Conservation (phyloP, 2,113 vertebrate species). For the Larimichthys polyactis region DNA sequence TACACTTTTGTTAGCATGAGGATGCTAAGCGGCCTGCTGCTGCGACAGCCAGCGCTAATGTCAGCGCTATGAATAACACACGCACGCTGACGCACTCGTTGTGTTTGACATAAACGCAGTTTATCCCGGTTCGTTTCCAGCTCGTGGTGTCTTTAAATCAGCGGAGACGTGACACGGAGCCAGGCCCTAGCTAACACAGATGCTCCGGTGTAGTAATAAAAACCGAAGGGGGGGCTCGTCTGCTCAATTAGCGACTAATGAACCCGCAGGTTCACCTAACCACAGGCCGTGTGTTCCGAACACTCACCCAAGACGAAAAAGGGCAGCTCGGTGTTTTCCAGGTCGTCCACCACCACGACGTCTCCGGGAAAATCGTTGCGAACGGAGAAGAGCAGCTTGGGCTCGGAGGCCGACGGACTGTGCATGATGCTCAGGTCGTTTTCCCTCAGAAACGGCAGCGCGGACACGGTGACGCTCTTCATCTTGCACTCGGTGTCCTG, state of each 20-base stretch:
- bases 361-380: conserved; percentile 98
- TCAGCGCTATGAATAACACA: background rate
- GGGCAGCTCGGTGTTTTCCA: conserved; percentile 98
- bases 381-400: conserved; percentile 99
- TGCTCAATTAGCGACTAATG: conserved; percentile 29
- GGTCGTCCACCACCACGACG: conserved; percentile 96
- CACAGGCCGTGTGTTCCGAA: background rate
- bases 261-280: background rate
- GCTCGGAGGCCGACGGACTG: conserved; percentile 97
- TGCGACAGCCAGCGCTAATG: conserved; percentile 19
- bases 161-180: conserved; percentile 18
- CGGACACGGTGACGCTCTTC: conserved; percentile 99
- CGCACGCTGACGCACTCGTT: too few relatives aligned
- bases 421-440: conserved; percentile 99
- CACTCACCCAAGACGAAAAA: conserved; percentile 88
- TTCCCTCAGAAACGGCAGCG: conserved; percentile 96
- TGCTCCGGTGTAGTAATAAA: conserved; percentile 21
- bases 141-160: background rate
- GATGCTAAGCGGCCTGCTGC: conserved; percentile 52
- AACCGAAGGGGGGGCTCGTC: background rate
- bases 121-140: background rate
- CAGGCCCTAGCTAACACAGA: conserved; percentile 67
- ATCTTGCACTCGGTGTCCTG: conserved; percentile 96
- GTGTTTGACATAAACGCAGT: background rate
- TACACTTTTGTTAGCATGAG: conserved; percentile 29